A percentile compares a stretch with the other conserved stretches of the same genome.
Conservation (phyloP, 2,113 vertebrate species). For the Mastomys natalensis region DNA sequence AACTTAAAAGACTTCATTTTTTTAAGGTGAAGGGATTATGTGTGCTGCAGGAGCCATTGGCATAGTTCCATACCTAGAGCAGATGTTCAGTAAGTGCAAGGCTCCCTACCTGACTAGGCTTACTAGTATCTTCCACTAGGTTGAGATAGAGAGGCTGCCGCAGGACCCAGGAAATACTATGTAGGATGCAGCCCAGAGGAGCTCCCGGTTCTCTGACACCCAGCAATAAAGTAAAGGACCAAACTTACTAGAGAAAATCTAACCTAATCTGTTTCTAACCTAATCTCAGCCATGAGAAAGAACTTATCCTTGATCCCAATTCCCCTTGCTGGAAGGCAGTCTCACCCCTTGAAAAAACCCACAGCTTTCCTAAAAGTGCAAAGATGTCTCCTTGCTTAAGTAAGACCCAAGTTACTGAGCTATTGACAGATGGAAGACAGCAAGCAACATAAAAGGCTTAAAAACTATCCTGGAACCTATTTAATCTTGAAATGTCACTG, state of each 20-base stretch:
- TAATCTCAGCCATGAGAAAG: constrained; percentile 1
- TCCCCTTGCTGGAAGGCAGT: constrained; percentile 8
- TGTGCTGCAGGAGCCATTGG: neutral
- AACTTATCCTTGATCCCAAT: neutral
- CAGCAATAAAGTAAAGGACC: constrained; percentile 28
- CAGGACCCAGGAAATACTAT: neutral
- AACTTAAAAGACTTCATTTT: neutral
- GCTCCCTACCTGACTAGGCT: neutral
- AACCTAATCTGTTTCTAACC: constrained; percentile 9
- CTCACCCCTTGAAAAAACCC: neutral
- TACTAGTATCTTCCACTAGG: neutral
- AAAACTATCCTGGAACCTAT: constrained; percentile 27
- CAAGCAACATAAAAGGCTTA: neutral
- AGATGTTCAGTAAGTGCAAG: neutral
- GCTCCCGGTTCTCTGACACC: neutral
- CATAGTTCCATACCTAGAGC: neutral
- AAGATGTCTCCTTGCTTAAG: neutral
- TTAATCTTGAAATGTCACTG: constrained; percentile 26
- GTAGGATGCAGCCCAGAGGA: neutral
- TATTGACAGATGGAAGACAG: neutral
- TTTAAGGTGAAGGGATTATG: neutral
- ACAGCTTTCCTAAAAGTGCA: neutral
- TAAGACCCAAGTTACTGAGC: constrained; percentile 26
- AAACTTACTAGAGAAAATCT: constrained; percentile 46
- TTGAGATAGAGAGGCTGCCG: neutral